A percentile compares a stretch with the other conserved stretches of the same genome.
These are phyloP conservation scores for Paraescarpia echinospica DNA, from an alignment of 1,140 invertebrate genomes.

Conservation along the genomic window DNA sequence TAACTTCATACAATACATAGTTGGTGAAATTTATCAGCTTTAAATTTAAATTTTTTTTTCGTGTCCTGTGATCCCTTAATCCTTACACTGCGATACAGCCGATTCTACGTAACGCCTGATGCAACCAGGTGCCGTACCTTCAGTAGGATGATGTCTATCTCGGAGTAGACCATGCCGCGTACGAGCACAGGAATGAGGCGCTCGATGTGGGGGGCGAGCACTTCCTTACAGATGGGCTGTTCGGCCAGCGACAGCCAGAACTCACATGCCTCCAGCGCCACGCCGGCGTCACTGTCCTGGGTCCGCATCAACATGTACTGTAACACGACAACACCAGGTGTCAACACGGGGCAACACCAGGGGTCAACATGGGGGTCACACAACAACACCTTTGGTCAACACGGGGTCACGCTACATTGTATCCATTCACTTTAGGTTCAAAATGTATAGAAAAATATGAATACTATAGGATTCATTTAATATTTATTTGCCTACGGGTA, in stretches of 20 bases:
- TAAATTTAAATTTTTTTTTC: too few relatives aligned
- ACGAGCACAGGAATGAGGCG: conserved; percentile 89
- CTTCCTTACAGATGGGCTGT: conserved; percentile 91
- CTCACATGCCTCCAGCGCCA: conserved; percentile 97
- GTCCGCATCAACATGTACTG: conserved; percentile 96
- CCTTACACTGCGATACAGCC: too few relatives aligned
- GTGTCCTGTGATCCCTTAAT: too few relatives aligned
- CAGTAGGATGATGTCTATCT: conserved; percentile 93
- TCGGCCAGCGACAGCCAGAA: conserved; percentile 98
- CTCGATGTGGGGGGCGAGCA: conserved; percentile 79
- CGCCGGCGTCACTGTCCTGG: conserved; percentile 86
- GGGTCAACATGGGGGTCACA: background rate
- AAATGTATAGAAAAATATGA: too few relatives aligned
- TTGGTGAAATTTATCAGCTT: too few relatives aligned
- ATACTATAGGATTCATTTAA: too few relatives aligned
- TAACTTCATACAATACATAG: too few relatives aligned
- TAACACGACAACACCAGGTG: conserved; percentile 25
- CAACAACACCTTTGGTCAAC: too few relatives aligned
- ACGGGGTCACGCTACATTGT: too few relatives aligned
- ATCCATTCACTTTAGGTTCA: too few relatives aligned
- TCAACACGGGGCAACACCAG: background rate
- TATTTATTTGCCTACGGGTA: too few relatives aligned
- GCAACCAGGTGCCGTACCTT: conserved; percentile 73
- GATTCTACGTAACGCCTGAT: too few relatives aligned
- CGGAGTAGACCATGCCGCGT: conserved; percentile 96